phyloP scores from a whole-genome alignment of 2,888 invertebrate species.

The Quadroppia sp. region DNA sequence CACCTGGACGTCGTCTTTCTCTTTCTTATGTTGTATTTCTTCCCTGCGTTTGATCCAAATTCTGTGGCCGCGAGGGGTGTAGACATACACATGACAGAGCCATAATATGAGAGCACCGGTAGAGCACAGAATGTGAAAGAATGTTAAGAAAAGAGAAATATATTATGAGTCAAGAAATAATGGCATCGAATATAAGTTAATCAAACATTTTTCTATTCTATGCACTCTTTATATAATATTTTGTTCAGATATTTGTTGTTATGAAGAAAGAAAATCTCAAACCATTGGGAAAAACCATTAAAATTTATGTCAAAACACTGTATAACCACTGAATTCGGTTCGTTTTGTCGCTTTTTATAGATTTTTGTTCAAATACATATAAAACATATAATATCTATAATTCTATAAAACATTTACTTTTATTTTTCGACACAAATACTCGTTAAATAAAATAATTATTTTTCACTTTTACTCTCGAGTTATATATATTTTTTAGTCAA shows the following conservation, averaged over 20 bases:
- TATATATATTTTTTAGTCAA: too few relatives aligned
- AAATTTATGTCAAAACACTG: not conserved
- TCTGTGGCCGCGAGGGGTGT: conserved; percentile 19
- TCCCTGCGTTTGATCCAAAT: conserved; percentile 37
- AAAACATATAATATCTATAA: too few relatives aligned
- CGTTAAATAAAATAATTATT: too few relatives aligned
- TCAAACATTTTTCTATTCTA: not conserved
- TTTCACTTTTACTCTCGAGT: too few relatives aligned
- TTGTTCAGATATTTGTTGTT: too few relatives aligned
- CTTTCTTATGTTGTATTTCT: conserved; percentile 20
- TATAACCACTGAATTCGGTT: not conserved
- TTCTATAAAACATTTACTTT: too few relatives aligned
- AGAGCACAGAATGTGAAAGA: not conserved
- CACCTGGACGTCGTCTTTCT: conserved; percentile 28
- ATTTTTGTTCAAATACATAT: too few relatives aligned
- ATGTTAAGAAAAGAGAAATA: not conserved
- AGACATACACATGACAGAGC: not conserved
- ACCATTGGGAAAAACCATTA: not conserved
- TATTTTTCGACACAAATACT: too few relatives aligned
- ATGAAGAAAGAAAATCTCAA: too few relatives aligned
- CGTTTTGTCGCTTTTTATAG: too few relatives aligned
- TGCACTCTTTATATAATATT: too few relatives aligned
- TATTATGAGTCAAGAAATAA: conserved; percentile 10
- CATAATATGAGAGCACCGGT: not conserved
- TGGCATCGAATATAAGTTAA: conserved; percentile 6